Evolutionary conservation across 2,888 invertebrate genomes (phyloP).

Genomic region (Antheraea assamensis): DNA sequence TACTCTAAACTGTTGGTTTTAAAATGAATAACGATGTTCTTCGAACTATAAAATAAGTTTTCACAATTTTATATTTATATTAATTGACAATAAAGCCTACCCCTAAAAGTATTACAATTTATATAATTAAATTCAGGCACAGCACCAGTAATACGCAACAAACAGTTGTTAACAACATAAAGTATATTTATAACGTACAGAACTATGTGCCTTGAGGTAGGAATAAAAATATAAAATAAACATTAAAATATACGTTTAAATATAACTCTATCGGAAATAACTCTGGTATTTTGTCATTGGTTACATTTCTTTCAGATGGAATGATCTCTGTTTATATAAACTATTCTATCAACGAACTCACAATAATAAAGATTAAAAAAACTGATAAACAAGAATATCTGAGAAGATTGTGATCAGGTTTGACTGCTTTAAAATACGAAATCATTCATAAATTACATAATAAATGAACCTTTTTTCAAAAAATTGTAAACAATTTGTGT

Average conservation of each 20-base stretch:
- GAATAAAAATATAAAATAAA: no score
- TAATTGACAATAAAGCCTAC: no score
- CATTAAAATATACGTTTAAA: no score
- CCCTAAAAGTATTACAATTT: no score
- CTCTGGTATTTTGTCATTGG: not conserved
- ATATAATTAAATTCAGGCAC: not conserved
- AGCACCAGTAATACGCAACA: not conserved
- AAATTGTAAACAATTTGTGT: not conserved
- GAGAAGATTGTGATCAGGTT: not conserved
- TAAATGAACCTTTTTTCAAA: not conserved
- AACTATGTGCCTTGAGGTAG: no score
- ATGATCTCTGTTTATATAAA: not conserved
- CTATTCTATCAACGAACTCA: not conserved
- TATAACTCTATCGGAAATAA: not conserved
- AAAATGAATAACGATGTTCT: not conserved
- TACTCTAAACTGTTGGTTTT: not conserved
- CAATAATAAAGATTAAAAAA: no score
- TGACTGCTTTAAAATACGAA: not conserved
- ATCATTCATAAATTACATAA: not conserved
- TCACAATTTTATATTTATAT: not conserved
- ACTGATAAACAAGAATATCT: not conserved
- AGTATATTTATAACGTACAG: no score
- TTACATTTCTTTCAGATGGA: not conserved
- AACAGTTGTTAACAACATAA: not conserved
- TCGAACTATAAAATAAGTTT: conserved; percentile 21